Evolutionary conservation across 2,888 invertebrate genomes (phyloP).

Genomic region (Rugalucina vietnamica): DNA sequence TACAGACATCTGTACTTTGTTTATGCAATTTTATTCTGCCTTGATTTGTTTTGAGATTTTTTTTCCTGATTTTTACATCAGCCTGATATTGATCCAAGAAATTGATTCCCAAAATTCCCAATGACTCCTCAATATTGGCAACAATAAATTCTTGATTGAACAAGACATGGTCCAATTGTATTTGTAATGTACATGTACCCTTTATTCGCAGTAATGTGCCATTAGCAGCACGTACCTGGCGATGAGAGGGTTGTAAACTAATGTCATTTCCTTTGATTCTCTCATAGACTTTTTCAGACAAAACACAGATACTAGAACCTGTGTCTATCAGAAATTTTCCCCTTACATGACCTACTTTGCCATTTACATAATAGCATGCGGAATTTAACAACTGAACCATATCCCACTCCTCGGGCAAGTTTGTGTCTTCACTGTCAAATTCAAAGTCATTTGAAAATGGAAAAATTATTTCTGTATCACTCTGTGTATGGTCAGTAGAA

Average conservation of each 20-base stretch:
- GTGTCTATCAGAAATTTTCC: constrained; percentile 6
- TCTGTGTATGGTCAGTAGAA: no score
- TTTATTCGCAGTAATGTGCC: background rate
- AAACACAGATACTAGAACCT: constrained; percentile 1
- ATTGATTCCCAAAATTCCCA: constrained; percentile 4
- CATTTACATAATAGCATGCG: background rate
- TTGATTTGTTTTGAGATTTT: background rate
- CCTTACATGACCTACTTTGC: background rate
- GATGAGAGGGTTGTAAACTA: background rate
- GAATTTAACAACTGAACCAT: background rate
- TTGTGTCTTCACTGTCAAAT: background rate
- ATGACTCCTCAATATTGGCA: background rate
- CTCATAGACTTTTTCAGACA: constrained; percentile 1
- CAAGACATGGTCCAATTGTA: background rate
- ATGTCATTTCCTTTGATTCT: background rate
- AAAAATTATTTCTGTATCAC: background rate
- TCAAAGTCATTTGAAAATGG: background rate
- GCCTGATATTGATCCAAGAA: background rate
- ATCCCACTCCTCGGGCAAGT: background rate
- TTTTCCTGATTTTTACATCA: constrained; percentile 4
- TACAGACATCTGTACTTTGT: background rate
- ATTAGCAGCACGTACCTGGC: background rate
- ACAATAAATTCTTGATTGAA: constrained; percentile 4
- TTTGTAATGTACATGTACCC: background rate
- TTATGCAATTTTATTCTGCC: background rate